A percentile compares a stretch with the other conserved stretches of the same genome.
Evolutionary conservation across 1,140 invertebrate genomes (phyloP).

Genomic region (Drosophila santomea): DNA sequence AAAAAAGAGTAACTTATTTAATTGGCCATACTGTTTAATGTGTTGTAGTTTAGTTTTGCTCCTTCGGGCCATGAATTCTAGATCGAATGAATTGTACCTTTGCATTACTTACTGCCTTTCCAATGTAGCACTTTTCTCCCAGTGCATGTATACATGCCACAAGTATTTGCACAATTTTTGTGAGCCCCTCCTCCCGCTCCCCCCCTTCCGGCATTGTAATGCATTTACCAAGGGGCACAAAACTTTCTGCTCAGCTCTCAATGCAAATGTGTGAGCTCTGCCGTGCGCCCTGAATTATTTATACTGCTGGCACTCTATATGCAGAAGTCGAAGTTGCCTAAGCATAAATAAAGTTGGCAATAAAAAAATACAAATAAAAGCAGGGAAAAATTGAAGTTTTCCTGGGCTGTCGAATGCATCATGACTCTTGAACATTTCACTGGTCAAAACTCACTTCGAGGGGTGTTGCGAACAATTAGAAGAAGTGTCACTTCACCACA

Average conservation of each 20-base stretch:
- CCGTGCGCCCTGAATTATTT: conserved; percentile 75
- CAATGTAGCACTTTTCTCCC: background rate
- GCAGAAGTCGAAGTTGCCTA: conserved; percentile 45
- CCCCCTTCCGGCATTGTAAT: conserved; percentile 57
- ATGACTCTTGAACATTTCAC: conserved; percentile 68
- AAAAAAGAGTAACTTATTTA: background rate
- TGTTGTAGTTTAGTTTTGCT: no score
- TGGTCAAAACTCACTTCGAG: conserved; percentile 6
- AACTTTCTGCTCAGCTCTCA: conserved; percentile 47
- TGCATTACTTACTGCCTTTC: background rate
- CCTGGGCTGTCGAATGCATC: conserved; percentile 33
- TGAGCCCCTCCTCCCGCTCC: conserved; percentile 1
- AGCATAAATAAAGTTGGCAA: conserved; percentile 53
- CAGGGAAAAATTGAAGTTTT: conserved; percentile 40
- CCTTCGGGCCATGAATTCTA: no score
- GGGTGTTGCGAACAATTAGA: conserved; percentile 60
- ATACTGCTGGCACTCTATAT: conserved; percentile 79
- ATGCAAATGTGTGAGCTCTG: conserved; percentile 71
- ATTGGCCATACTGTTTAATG: no score
- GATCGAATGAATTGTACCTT: background rate
- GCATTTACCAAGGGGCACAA: conserved; percentile 60
- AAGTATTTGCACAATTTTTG: conserved; percentile 65
- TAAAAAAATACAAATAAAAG: conserved; percentile 48
- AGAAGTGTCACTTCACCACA: conserved; percentile 68
- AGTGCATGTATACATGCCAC: conserved; percentile 33